Evolutionary conservation across 2,888 invertebrate genomes (phyloP), one percentile per base, ranked within the genome.

Genomic region (Diaphora mendica): DNA sequence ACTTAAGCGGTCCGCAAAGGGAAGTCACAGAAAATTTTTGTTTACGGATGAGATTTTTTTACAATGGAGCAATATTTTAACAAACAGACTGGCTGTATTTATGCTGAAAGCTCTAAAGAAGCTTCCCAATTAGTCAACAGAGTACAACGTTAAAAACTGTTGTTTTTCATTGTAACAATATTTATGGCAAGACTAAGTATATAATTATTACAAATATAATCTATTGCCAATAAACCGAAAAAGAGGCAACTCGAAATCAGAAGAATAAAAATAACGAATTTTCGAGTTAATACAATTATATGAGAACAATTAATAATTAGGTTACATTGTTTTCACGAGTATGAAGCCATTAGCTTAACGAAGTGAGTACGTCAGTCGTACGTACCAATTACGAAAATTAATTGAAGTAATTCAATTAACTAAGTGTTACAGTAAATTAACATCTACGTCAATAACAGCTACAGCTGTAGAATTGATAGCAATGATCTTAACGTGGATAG

Each of bases 381-480:
- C 64, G 68, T 33, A 67, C 44, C 84, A 83, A 78, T 84, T 82
- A 83, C 71, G 74, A 74, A 79, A 85, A 80, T 83, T 81, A 83
- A 85, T 85, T 83, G 75, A 72, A 83, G 66, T 74, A 62, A 80
- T 74, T 79, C 79, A 85, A 83, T 84, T 79, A 82, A 82, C 75
- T 82, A 77, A 85, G 75, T 78, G 85, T 75, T 74, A 70, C 42
- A 75, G 55, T 76, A 64, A 80, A 79, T 33, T 72, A 77, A 76
- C 42, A 30, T 55, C 62, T 44, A 55, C 55, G 55, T 55, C 68
- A 68, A 55, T 55, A 48, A 48, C 55, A 55, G 33, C 1, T 62
- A 62, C 62, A 62, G 30, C 17, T 62, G 62, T 62, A 62, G 15
- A 26, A 26, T 26, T 26, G 26, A 59, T 26, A 26, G n/a, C 30